Conservation (phyloP, 2,797 vertebrate species). For the Bryconaethiops microstoma region DNA sequence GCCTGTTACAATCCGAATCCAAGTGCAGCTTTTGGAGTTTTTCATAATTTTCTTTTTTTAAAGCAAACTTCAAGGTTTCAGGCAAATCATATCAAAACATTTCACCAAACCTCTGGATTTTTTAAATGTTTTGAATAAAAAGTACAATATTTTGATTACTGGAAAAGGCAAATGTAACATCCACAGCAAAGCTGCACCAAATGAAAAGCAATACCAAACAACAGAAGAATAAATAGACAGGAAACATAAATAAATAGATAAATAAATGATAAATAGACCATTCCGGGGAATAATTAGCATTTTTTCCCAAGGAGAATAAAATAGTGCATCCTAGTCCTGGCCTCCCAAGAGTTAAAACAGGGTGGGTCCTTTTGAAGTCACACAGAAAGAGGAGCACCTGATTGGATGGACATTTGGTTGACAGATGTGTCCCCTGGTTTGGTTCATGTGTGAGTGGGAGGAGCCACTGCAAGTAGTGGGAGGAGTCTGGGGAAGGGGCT, state of each 20-base stretch:
- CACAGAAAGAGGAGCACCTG: slow-evolving; percentile 31
- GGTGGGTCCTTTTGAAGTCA: slow-evolving; percentile 27
- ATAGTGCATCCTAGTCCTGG: slow-evolving; percentile 56
- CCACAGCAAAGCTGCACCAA: slow-evolving; percentile 59
- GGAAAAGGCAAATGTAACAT: slow-evolving; percentile 45
- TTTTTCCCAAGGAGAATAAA: slow-evolving; percentile 45
- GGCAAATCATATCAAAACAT: slow-evolving; percentile 4
- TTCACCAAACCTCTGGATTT: background rate
- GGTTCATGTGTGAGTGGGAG: slow-evolving; percentile 11
- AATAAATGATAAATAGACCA: slow-evolving; percentile 47
- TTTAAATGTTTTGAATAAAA: slow-evolving; percentile 18
- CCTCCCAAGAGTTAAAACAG: slow-evolving; percentile 32
- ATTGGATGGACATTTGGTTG: slow-evolving; percentile 9
- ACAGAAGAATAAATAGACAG: slow-evolving; percentile 57
- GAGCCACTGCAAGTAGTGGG: background rate
- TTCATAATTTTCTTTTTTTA: background rate
- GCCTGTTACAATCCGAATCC: slow-evolving; percentile 19
- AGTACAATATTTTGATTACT: background rate
- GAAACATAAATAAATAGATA: slow-evolving; percentile 66
- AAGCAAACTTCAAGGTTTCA: background rate
- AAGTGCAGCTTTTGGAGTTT: slow-evolving; percentile 1
- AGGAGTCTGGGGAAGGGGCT: slow-evolving; percentile 58
- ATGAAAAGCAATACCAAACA: slow-evolving; percentile 64
- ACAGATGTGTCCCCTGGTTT: slow-evolving; percentile 12
- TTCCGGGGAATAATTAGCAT: slow-evolving; percentile 44